Evolutionary conservation across 2,797 vertebrate species (phyloP).

Genomic region (Salarias fasciatus): DNA sequence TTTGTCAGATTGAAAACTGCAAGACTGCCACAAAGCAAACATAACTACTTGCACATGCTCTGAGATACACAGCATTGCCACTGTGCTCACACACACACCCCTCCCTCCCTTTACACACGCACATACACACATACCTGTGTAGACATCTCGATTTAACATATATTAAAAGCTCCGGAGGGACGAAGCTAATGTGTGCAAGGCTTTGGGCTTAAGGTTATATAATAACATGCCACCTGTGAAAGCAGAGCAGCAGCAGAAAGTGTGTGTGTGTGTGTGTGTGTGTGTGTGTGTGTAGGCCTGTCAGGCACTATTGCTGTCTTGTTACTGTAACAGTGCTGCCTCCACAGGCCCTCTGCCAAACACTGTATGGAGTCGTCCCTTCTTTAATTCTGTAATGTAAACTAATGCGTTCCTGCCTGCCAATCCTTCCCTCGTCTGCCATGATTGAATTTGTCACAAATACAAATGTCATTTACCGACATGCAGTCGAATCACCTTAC

Average conservation of each 20-base stretch:
- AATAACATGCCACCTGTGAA: slow-evolving; percentile 54
- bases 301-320: slow-evolving; percentile 50
- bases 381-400: slow-evolving; percentile 28
- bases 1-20: slow-evolving; percentile 50
- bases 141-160: slow-evolving; percentile 16
- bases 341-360: slow-evolving; percentile 50
- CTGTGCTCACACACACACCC: background rate
- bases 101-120: too few species aligned
- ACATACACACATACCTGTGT: slow-evolving; percentile 16
- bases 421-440: slow-evolving; percentile 36
- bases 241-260: slow-evolving; percentile 7
- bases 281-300: slow-evolving; percentile 48
- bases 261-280: background rate
- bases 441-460: slow-evolving; percentile 44
- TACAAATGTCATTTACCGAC: slow-evolving; percentile 34
- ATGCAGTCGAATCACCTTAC: slow-evolving; percentile 10
- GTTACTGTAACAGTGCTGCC: slow-evolving; percentile 48
- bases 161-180: slow-evolving; percentile 12
- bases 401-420: slow-evolving; percentile 38
- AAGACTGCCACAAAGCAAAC: slow-evolving; percentile 36
- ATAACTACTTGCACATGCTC: slow-evolving; percentile 38
- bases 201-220: slow-evolving; percentile 36
- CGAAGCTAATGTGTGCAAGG: slow-evolving; percentile 15
- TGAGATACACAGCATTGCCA: slow-evolving; percentile 8
- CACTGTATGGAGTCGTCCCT: slow-evolving; percentile 22